These are phyloP conservation scores for Diceros bicornis DNA, from an alignment of 2,797 vertebrate species.

Conservation along the genomic window DNA sequence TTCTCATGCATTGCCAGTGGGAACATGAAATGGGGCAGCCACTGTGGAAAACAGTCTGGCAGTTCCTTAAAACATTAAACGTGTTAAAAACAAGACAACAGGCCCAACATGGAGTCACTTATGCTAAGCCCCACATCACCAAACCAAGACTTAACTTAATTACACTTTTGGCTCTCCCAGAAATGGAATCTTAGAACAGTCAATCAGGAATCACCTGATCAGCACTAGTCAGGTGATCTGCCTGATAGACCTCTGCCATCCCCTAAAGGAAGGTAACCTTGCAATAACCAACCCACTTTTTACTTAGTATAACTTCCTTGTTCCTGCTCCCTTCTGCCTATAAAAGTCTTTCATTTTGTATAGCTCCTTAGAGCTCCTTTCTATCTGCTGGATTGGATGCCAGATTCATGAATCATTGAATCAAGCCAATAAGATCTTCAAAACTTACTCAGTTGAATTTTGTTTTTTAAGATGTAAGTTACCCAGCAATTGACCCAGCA, in stretches of 20 bases:
- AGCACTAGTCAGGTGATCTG: not conserved
- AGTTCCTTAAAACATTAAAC: constrained; percentile 10
- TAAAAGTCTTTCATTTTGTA: constrained; percentile 2
- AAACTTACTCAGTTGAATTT: not conserved
- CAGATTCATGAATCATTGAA: not conserved
- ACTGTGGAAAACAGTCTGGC: not conserved
- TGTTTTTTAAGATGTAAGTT: not conserved
- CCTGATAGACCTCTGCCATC: not conserved
- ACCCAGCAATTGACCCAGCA: not conserved
- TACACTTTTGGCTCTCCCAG: not conserved
- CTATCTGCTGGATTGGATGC: not conserved
- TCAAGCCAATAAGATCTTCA: not conserved
- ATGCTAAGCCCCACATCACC: not conserved
- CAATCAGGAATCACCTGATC: not conserved
- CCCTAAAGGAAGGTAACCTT: not conserved
- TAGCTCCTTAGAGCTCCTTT: not conserved
- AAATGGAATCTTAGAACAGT: not conserved
- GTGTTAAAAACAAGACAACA: constrained; percentile 5
- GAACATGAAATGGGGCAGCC: not conserved
- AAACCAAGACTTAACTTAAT: not conserved
- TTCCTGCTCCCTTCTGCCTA: not conserved
- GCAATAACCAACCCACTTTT: not conserved
- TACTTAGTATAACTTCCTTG: not conserved
- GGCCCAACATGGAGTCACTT: not conserved
- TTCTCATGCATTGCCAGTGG: not conserved